A percentile compares a stretch with the other conserved stretches of the same genome.
Conservation (phyloP, 37 sponge, comb jelly and placozoan genomes). For the Cladorhizidae sp. region DNA sequence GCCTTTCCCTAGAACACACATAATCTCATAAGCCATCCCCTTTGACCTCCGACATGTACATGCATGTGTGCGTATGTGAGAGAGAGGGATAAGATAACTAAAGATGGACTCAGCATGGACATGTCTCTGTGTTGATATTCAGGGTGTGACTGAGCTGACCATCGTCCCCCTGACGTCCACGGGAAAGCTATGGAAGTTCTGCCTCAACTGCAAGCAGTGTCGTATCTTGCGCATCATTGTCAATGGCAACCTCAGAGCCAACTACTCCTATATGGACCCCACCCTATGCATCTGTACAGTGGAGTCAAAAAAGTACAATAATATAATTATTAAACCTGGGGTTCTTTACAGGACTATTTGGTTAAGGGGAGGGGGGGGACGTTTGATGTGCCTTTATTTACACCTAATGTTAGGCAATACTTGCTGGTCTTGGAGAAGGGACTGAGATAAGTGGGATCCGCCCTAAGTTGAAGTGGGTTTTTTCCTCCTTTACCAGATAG, state of each 20-base stretch:
- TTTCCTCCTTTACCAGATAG: too few species aligned
- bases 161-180: slow-evolving; percentile 54
- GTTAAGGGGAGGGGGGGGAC: background rate
- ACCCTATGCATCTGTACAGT: slow-evolving; percentile 61
- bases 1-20: too few species aligned
- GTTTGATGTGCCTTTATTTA: background rate
- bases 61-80: too few species aligned
- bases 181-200: slow-evolving; percentile 60
- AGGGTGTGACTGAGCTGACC: slow-evolving; percentile 78
- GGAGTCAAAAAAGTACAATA: slow-evolving; percentile 79
- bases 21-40: too few species aligned
- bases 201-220: slow-evolving; percentile 83
- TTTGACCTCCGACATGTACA: too few species aligned
- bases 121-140: background rate
- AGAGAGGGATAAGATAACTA: too few species aligned
- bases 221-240: slow-evolving; percentile 62
- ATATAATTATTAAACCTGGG: background rate
- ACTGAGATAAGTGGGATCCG: too few species aligned
- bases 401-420: too few species aligned
- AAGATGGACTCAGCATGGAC: background rate
- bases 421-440: too few species aligned
- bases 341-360: too few species aligned
- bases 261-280: slow-evolving; percentile 76
- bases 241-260: slow-evolving; percentile 42
- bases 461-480: too few species aligned